Conservation (phyloP, 2,797 vertebrate species). For the Crenichthys baileyi region DNA sequence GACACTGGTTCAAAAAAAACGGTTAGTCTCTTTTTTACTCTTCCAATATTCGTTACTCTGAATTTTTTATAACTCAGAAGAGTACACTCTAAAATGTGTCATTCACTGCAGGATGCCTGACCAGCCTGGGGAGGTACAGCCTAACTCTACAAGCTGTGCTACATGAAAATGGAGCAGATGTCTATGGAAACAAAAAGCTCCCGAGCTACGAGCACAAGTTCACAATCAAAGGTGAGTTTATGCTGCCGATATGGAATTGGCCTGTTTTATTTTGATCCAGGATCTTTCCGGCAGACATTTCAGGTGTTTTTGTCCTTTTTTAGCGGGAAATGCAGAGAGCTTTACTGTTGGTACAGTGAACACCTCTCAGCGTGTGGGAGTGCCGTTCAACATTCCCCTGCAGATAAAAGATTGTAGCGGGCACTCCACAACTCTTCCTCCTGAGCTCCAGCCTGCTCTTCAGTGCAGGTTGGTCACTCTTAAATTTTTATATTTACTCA, state of each 20-base stretch:
- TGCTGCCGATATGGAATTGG: neutral
- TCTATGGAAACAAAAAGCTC: slow-evolving; percentile 80
- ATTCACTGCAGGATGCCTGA: slow-evolving; percentile 80
- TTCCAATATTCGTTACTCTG: neutral
- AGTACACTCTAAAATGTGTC: neutral
- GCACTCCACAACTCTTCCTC: slow-evolving; percentile 75
- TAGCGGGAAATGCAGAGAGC: slow-evolving; percentile 85
- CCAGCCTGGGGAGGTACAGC: slow-evolving; percentile 85
- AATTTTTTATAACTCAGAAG: neutral
- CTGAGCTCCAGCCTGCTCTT: slow-evolving; percentile 79
- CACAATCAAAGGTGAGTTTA: slow-evolving; percentile 81
- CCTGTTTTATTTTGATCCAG: neutral
- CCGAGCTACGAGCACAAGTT: slow-evolving; percentile 85
- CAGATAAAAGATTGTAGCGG: slow-evolving; percentile 85
- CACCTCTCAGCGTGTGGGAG: slow-evolving; percentile 80
- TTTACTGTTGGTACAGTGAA: slow-evolving; percentile 80
- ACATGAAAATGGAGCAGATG: slow-evolving; percentile 73
- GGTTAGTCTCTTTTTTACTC: slow-evolving; percentile 74
- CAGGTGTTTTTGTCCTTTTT: neutral
- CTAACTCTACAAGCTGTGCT: slow-evolving; percentile 84
- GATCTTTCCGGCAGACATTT: neutral
- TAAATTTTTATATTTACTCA: neutral
- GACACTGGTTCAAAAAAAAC: slow-evolving; percentile 91
- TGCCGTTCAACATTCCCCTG: slow-evolving; percentile 87
- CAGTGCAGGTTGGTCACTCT: slow-evolving; percentile 84